Base-by-base conservation (phyloP, 2,113 vertebrate species). In the Oxyura jamaicensis region DNA sequence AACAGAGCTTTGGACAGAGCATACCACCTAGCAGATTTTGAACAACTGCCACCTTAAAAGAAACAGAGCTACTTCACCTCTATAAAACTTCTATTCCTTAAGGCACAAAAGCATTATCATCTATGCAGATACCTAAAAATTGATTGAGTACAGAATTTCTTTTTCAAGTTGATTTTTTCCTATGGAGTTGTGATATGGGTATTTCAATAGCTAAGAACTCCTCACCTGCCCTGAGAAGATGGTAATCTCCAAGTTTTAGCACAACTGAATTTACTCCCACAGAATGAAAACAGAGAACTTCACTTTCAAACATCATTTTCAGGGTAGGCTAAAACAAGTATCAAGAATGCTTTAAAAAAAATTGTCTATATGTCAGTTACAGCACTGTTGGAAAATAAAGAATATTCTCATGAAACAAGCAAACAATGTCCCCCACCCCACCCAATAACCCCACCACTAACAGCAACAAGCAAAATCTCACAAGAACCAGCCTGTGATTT, bases 71-170 rank as follows among this genome's bases (percentile, higher is more conserved):
- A 28, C 35, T 41, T 50, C 21, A 68, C 14, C 46, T 36, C 48
- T 23, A 4, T 36, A 22, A 25, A 56, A n/a, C 18, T 68, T 44
- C 29, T 13, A 31, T 20, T 42, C 39, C 10, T 8, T 25, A 41
- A 41, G 16, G 35, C 23, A 36, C 35, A 25, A 55, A 33, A 33
- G 9, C 0, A 2, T 33, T 6, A 21, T 1, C 2, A 44, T 29
- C 26, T 3, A 29, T 4, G 17, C 19, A 4, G 10, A 33, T 8
- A 11, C 25, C 59, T 16, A 19, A 31, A 19, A n/a, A n/a, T n/a
- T n/a, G n/a, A n/a, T n/a, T n/a, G n/a, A n/a, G n/a, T n/a, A 44
- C 53, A 44, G 39, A 56, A 50, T 6, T 68, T 22, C 4, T 13
- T 63, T 68, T 44, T 28, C 39, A 52, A 35, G 20, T 11, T 7